Evolutionary conservation across 2,797 vertebrate species (phyloP), one percentile per base, ranked within the genome.

Genomic region (Carapus acus): DNA sequence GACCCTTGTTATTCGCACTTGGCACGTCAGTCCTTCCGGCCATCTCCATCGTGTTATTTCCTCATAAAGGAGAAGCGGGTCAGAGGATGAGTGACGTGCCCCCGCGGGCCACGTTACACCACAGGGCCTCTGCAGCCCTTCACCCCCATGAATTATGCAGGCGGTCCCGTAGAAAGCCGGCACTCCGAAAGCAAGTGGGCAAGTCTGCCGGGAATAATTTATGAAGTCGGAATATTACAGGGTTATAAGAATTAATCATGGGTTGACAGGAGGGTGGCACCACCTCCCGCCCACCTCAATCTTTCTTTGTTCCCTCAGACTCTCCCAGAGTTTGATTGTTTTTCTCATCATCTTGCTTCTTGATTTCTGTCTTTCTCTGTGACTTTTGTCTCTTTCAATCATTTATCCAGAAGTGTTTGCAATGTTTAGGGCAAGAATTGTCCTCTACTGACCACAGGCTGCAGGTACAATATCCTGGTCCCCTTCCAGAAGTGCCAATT

Each of bases 121-220:
- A 58, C 72, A 60, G 49, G 54, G 70, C 68, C 53, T 74, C 62
- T 45, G n/a, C 63, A 54, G 55, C 70, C 70, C 62, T 66, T 9
- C 65, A 47, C 63, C 58, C 20, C 69, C 64, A 83, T 87, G 68
- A 76, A 86, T 86, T 75, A 86, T 85, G 62, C 20, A 85, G 50
- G 31, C 58, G 22, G 52, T 39, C 31, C 23, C 19, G 61, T 69
- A 66, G 68, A 81, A 77, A 67, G 58, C 49, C 43, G 4, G 67
- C 58, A 15, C 62, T 62, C 46, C 24, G 51, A 52, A 69, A 3
- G 36, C 66, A 58, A 59, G 66, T 50, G 58, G 72, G 65, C 73
- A 73, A 74, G 69, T 73, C 79, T 76, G 66, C 67, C 53, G 62
- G 67, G 49, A 82, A 83, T 83, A 73, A 81, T 81, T 83, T 59